Base-by-base conservation (phyloP, 2,113 vertebrate genomes). In the Gavialis gangeticus region DNA sequence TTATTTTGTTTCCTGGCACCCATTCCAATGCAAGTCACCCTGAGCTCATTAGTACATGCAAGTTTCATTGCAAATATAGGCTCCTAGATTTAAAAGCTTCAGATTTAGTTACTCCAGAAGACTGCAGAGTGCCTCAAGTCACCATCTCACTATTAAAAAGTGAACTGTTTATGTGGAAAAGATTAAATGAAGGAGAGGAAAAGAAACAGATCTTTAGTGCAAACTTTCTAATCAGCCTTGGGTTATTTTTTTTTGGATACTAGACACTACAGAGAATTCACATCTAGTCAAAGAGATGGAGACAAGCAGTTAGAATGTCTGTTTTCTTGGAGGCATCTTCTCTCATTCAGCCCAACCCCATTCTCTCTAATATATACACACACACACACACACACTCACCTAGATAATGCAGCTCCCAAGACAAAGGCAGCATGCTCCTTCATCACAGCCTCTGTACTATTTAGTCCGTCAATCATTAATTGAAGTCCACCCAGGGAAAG, bases 371-470 rank as follows among this genome's bases (percentile, higher is more conserved):
- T 60, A 24, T 34, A 34, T 11, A 34, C 59, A 54, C 24, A 16
- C 30, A 12, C 19, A 37, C 6, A 56, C 24, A 59, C 2, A 37
- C 30, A 4, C 37, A 28, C 97, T 98, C 95, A 99, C 99, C 99
- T 98, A 95, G 99, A 98, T 83, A 99, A 94, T 0, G 99, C 99
- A 2, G 99, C 99, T 64, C 99, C 99, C 88, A 99, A 94, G 18
- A 99, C 99, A 13, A 99, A 99, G 1, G 99, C 99, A 54, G 98
- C 97, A 1, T 97, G 98, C 64, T 99, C 98, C 97, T 99, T 99
- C 82, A 99, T 94, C 6, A 66, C 46, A 1, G 98, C 92, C 81
- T 99, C 98, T 0, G 98, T 98, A 96, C 98, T 98, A 97, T 99
- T 99, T 81, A 99, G 97, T 69, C 97, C 98, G 0, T 98, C 95